Conservation (phyloP, 2,113 vertebrate genomes). For the Lonchura striata region DNA sequence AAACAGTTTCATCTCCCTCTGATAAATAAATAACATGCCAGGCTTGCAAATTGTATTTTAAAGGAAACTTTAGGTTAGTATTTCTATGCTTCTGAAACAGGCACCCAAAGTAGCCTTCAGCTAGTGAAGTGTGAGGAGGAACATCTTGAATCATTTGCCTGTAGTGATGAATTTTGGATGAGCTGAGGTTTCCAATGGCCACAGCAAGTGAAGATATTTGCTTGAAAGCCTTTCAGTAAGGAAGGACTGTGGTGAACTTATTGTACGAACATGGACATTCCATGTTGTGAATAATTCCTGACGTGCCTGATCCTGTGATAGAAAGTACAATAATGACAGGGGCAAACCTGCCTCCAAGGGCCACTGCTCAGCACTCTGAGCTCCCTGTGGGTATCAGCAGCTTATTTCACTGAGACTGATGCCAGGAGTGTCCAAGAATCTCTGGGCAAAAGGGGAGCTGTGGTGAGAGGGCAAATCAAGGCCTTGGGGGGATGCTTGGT, state of each 20-base stretch:
- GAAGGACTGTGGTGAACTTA: neutral
- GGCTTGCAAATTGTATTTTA: neutral
- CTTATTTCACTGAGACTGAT: neutral
- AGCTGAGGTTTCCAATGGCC: neutral
- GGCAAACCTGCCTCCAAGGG: neutral
- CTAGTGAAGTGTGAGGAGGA: neutral
- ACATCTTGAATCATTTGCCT: neutral
- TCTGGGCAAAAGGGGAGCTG: neutral
- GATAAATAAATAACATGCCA: neutral
- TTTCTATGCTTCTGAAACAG: neutral
- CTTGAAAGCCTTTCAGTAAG: neutral
- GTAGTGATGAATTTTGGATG: neutral
- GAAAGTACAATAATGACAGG: accelerated
- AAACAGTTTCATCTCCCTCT: neutral
- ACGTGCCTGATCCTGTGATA: neutral
- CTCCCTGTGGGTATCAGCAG: neutral
- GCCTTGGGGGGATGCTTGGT: neutral
- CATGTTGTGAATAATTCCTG: neutral
- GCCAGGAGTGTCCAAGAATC: neutral
- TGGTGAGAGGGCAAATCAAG: neutral
- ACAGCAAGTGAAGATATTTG: neutral
- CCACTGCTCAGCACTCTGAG: neutral
- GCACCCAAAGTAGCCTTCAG: neutral
- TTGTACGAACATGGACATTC: neutral
- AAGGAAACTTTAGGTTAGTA: neutral